Evolutionary conservation across 2,797 vertebrate genomes (phyloP), one percentile per base, ranked within the genome.

Genomic region (Pampus argenteus): DNA sequence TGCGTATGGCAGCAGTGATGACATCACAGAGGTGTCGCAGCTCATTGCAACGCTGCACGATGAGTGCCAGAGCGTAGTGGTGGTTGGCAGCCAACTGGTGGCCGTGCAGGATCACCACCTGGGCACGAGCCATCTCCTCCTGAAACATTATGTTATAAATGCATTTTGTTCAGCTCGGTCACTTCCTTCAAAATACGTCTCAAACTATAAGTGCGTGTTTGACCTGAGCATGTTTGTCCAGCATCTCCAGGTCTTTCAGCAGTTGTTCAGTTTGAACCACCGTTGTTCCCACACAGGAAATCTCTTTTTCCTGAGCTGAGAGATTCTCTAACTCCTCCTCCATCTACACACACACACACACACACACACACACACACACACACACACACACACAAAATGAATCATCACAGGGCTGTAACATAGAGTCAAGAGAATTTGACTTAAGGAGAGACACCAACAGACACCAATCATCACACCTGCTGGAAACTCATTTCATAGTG

Each of bases 1-100:
- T 84, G 64, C 95, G 95, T 62, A 96, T 90, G 78, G 96, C 94
- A 0, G 91, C 91, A 0, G 94, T 92, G 87, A 99, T 86, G 70
- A 96, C 54, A 44, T 98, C 97, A 0, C 95, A 97, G 78, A 90
- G 94, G 84, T 99, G 95, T 2, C 97, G 93, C 51, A 99, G 92
- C 86, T 99, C 97, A 0, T 97, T 98, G 90, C 98, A 99, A 69
- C 97, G 96, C 93, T 99, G 97, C 71, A 97, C 91, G 83, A 99
- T 98, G 59, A 99, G 93, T 18, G 97, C 96, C 73, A 98, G 92
- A 0, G 98, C 98, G 0, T 99, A 99, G 91, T 99, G 98, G 76
- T 98, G 97, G 86, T 92, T 96, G 44, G 97, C 93, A 1, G 97
- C 95, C 49, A 99, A 87, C 91, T 96, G 96, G 88, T 99, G 97